Conservation (phyloP, 2,797 vertebrate species). For the Trichosurus vulpecula region DNA sequence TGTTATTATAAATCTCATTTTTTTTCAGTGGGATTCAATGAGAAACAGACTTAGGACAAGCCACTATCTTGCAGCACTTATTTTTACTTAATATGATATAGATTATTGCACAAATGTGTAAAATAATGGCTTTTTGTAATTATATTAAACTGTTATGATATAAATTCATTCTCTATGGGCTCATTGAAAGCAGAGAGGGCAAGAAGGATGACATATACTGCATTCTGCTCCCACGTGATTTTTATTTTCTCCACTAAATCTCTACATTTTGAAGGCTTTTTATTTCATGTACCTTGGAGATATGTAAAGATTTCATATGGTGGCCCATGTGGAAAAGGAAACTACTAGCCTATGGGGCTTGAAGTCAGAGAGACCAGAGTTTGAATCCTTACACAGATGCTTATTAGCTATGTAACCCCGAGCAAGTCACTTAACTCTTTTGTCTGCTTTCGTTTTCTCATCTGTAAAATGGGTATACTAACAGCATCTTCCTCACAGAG, state of each 20-base stretch:
- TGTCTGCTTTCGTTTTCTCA: neutral
- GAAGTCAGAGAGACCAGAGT: neutral
- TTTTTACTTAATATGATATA: neutral
- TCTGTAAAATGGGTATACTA: neutral
- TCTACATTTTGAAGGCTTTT: neutral
- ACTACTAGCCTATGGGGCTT: neutral
- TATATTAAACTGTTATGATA: neutral
- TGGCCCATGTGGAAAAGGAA: neutral
- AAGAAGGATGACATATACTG: neutral
- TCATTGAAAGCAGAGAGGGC: neutral
- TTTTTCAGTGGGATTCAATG: neutral
- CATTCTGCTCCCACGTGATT: neutral
- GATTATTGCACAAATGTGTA: neutral
- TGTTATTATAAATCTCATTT: neutral
- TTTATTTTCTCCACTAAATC: neutral
- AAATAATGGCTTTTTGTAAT: neutral
- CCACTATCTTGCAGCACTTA: neutral
- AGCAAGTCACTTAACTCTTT: neutral
- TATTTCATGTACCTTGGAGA: neutral
- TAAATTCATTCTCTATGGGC: neutral
- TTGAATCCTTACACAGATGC: neutral
- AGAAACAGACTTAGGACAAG: neutral
- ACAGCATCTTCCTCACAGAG: neutral
- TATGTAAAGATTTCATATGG: neutral
- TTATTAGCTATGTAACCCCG: neutral